A percentile compares a stretch with the other conserved stretches of the same genome.
These are phyloP conservation scores for Clarias magur DNA, from an alignment of 2,113 vertebrate genomes.

Conservation along the genomic window DNA sequence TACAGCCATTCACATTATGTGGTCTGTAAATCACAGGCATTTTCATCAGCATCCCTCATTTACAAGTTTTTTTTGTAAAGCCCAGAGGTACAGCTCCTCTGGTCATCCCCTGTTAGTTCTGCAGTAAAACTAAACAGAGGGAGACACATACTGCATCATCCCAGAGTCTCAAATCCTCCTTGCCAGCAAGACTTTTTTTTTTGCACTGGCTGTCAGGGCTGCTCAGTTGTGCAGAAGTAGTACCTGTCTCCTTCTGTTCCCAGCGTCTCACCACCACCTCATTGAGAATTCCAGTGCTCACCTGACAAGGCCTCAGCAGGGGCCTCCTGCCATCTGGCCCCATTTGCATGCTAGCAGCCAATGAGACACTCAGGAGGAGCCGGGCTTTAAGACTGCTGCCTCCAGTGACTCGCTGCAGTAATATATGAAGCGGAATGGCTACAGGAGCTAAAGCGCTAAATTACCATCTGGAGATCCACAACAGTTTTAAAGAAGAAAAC, in stretches of 20 bases:
- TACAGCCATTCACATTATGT: neutral
- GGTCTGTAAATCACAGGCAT: constrained; percentile 7
- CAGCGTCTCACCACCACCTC: constrained; percentile 44
- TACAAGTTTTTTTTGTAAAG: constrained; percentile 32
- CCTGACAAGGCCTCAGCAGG: constrained; percentile 54
- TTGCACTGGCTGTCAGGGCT: constrained; percentile 44
- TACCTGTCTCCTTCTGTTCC: constrained; percentile 50
- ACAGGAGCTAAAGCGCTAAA: constrained; percentile 68
- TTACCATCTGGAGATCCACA: constrained; percentile 66
- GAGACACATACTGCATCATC: constrained; percentile 51
- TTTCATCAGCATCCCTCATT: constrained; percentile 23
- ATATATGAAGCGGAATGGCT: constrained; percentile 60
- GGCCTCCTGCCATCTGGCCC: constrained; percentile 59
- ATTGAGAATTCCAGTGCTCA: constrained; percentile 57
- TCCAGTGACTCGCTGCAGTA: constrained; percentile 53
- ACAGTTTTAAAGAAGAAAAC: constrained; percentile 56
- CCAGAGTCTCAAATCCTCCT: constrained; percentile 48
- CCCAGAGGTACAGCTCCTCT: constrained; percentile 35
- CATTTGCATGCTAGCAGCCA: constrained; percentile 63
- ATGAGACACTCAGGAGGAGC: constrained; percentile 48
- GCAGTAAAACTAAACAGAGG: constrained; percentile 59
- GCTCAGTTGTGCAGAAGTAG: constrained; percentile 38
- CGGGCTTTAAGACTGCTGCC: constrained; percentile 62
- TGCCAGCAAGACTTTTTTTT: constrained; percentile 42
- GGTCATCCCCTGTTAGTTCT: constrained; percentile 52